These are phyloP conservation scores for Diacarnus erythraeanus DNA, from an alignment of 37 sponge, comb jelly and placozoan species.

Conservation along the genomic window DNA sequence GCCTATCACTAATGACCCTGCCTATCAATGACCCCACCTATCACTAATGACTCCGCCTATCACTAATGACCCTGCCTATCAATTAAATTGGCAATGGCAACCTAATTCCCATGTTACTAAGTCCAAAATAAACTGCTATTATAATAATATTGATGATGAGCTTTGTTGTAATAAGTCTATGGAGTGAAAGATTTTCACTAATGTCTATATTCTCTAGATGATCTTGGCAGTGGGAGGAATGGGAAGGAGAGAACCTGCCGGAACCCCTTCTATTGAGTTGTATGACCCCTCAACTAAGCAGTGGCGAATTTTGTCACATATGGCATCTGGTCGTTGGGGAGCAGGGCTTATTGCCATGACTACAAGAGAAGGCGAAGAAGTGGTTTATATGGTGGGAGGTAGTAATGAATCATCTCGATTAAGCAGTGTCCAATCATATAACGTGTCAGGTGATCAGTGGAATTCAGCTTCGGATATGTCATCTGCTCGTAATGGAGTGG, in stretches of 20 bases:
- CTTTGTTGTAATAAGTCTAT: neutral
- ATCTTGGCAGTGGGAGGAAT: slow-evolving; percentile 66
- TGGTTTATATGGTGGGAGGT: slow-evolving; percentile 72
- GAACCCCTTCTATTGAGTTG: slow-evolving; percentile 41
- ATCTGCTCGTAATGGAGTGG: slow-evolving; percentile 60
- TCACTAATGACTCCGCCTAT: too few relatives aligned
- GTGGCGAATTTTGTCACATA: slow-evolving; percentile 49
- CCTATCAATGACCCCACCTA: too few relatives aligned
- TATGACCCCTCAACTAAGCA: slow-evolving; percentile 21
- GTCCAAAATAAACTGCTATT: too few relatives aligned
- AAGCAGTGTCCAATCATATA: slow-evolving; percentile 57
- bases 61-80: too few relatives aligned
- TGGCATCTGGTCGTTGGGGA: slow-evolving; percentile 61
- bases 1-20: too few relatives aligned
- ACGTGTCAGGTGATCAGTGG: slow-evolving; percentile 45
- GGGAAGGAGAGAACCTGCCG: slow-evolving; percentile 47
- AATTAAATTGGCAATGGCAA: too few relatives aligned
- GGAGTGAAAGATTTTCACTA: neutral
- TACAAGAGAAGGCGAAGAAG: neutral
- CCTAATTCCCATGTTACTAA: too few relatives aligned
- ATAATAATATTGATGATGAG: too few relatives aligned
- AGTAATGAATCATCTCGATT: slow-evolving; percentile 59
- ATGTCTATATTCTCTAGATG: slow-evolving; percentile 15
- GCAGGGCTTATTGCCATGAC: slow-evolving; percentile 39
- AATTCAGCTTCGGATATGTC: slow-evolving; percentile 38